Conservation (phyloP, 2,113 vertebrate species). For the Hucho hucho region DNA sequence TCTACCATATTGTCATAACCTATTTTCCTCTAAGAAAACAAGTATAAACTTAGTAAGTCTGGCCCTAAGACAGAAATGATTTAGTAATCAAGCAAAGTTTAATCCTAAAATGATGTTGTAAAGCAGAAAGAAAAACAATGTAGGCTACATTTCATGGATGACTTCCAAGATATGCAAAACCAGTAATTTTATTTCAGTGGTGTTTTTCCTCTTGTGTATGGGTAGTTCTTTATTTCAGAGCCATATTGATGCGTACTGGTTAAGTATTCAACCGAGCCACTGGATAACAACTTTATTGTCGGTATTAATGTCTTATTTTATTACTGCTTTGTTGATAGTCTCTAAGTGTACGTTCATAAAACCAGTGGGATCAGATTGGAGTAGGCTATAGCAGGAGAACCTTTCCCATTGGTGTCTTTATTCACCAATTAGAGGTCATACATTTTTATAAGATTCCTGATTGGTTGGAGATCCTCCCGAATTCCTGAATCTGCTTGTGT, state of each 20-base stretch:
- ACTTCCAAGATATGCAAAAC: conserved; percentile 65
- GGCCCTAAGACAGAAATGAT: not conserved
- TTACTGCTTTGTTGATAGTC: conserved; percentile 58
- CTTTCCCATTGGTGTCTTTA: not conserved
- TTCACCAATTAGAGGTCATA: not conserved
- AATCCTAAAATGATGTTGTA: conserved; percentile 23
- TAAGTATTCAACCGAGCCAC: conserved; percentile 68
- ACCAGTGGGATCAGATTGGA: conserved; percentile 16
- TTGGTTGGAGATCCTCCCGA: conserved; percentile 16
- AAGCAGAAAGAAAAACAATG: conserved; percentile 30
- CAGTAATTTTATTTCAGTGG: conserved; percentile 20
- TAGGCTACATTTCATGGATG: conserved; percentile 39
- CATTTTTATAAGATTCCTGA: conserved; percentile 18
- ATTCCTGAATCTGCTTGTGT: conserved; percentile 6
- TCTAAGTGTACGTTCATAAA: conserved; percentile 37
- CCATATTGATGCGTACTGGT: conserved; percentile 67
- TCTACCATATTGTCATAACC: not conserved
- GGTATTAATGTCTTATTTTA: conserved; percentile 27
- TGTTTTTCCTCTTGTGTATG: conserved; percentile 24
- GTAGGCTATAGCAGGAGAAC: conserved; percentile 8
- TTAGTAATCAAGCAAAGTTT: conserved; percentile 17
- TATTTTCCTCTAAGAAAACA: not conserved
- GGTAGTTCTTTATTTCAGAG: conserved; percentile 53
- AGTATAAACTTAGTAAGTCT: not conserved
- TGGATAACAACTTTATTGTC: conserved; percentile 56